Evolutionary conservation across 2,888 invertebrate genomes (phyloP).

Genomic region (Napeogenes sylphis): DNA sequence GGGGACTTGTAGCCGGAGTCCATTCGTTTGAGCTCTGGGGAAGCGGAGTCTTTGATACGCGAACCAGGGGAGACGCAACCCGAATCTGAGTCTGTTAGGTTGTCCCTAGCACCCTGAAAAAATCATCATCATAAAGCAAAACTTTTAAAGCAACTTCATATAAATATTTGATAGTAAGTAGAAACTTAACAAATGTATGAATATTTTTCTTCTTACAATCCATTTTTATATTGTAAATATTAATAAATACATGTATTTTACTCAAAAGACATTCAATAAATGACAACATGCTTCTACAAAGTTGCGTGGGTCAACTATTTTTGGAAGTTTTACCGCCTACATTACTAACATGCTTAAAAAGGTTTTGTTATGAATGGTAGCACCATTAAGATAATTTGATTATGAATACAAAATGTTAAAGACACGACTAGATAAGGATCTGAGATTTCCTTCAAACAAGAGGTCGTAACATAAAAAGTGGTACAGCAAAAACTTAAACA

Average conservation of each 20-base stretch:
- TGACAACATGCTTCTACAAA: slow-evolving; percentile 26
- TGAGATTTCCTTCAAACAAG: slow-evolving; percentile 12
- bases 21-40: slow-evolving; percentile 74
- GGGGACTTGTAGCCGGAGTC: slow-evolving; percentile 76
- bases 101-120: slow-evolving; percentile 70
- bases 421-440: slow-evolving; percentile 22
- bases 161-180: too few relatives aligned
- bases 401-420: slow-evolving; percentile 25
- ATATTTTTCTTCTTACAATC: too few relatives aligned
- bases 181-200: too few relatives aligned
- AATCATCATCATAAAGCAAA: slow-evolving; percentile 8
- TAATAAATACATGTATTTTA: slow-evolving; percentile 16
- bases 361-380: slow-evolving; percentile 23
- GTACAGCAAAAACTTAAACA: not conserved
- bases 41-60: slow-evolving; percentile 73
- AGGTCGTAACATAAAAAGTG: slow-evolving; percentile 4
- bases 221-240: too few relatives aligned
- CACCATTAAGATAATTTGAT: slow-evolving; percentile 25
- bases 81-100: slow-evolving; percentile 74
- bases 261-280: slow-evolving; percentile 20
- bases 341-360: slow-evolving; percentile 21
- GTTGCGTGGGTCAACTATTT: slow-evolving; percentile 28
- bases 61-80: slow-evolving; percentile 76
- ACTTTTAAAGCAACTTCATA: too few relatives aligned
- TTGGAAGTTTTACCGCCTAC: slow-evolving; percentile 27